phyloP scores from a whole-genome alignment of 2,888 invertebrate genomes.

The Cataglyphis altisquamis region DNA sequence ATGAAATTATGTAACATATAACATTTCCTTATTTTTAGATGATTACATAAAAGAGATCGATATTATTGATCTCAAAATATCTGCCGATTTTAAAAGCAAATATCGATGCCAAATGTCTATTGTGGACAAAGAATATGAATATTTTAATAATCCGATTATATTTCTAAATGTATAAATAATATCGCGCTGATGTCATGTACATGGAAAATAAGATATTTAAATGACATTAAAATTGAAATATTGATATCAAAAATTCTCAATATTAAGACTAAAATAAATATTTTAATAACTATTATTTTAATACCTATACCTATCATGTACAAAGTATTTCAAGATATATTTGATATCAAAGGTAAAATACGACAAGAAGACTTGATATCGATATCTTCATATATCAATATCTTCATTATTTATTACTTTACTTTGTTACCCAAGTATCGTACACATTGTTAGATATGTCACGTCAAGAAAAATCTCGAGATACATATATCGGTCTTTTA shows the following conservation, averaged over 20 bases:
- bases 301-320: not conserved
- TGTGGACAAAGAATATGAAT: not conserved
- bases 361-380: conserved; percentile 5
- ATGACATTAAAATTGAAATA: not conserved
- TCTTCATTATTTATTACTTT: conserved; percentile 6
- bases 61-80: no score
- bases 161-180: not conserved
- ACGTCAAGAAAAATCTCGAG: not conserved
- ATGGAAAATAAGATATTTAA: not conserved
- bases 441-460: not conserved
- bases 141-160: not conserved
- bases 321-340: not conserved
- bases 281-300: conserved; percentile 30
- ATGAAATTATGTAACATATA: not conserved
- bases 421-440: not conserved
- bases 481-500: not conserved
- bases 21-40: not conserved
- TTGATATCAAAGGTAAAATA: not conserved
- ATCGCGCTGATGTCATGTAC: not conserved
- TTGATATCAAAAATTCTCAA: not conserved
- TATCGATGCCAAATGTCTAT: not conserved
- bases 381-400: not conserved
- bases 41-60: not conserved
- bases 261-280: not conserved
- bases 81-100: not conserved